Evolutionary conservation across 2,113 vertebrate genomes (phyloP).

Genomic region (Labrus mixtus): DNA sequence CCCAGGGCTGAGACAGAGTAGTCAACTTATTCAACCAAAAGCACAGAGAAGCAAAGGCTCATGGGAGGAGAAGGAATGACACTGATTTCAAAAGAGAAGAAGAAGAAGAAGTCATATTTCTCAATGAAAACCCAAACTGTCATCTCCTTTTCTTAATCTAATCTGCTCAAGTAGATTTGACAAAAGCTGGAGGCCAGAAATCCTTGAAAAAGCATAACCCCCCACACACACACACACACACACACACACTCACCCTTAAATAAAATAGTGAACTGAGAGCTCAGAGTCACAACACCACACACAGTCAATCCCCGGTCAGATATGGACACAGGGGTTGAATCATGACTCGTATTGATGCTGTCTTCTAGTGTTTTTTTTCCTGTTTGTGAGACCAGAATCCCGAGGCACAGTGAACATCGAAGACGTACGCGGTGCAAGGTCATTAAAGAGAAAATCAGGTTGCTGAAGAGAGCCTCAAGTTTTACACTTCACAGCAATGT

Average conservation of each 20-base stretch:
- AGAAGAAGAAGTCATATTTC: constrained; percentile 31
- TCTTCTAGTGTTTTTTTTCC: constrained; percentile 31
- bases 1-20: constrained; percentile 73
- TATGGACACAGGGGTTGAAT: constrained; percentile 39
- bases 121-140: constrained; percentile 47
- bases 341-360: constrained; percentile 21
- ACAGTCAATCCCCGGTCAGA: constrained; percentile 16
- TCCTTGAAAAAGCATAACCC: constrained; percentile 15
- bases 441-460: constrained; percentile 12
- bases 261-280: constrained; percentile 23
- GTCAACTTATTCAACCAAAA: constrained; percentile 73
- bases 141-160: constrained; percentile 29
- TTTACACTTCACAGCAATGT: constrained; percentile 21
- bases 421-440: neutral
- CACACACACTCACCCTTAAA: neutral
- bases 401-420: neutral
- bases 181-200: constrained; percentile 35
- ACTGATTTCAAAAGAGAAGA: constrained; percentile 31
- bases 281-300: constrained; percentile 44
- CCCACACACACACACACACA: no score
- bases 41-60: constrained; percentile 23
- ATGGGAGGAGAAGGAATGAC: neutral
- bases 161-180: constrained; percentile 44
- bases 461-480: constrained; percentile 11
- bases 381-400: constrained; percentile 28